Base-by-base conservation (phyloP, 2,888 invertebrate genomes). In the Chymomyza fuscimana region DNA sequence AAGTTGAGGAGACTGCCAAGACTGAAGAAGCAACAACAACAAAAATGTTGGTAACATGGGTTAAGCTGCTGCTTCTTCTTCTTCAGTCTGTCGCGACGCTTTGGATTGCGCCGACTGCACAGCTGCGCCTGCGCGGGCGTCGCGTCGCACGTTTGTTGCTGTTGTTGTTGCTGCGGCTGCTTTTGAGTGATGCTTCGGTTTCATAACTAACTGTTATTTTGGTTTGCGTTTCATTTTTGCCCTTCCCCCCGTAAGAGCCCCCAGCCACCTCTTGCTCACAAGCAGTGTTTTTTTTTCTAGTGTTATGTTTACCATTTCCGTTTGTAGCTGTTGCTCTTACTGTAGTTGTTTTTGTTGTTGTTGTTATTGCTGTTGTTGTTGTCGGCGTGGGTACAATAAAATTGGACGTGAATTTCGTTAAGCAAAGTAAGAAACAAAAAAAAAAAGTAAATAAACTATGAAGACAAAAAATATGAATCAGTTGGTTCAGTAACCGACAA, bases 181-280 rank as follows among this genome's bases (percentile, higher is more conserved):
- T 32, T 86, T 86, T 84, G 87, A 87, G 76, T 87, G 89, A 85
- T 85, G 88, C 82, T 85, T 85, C 76, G 85, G 87, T 85, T 85
- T 85, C 87, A 88, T 88, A 85, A 88, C 83, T 86, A 83, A 88
- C 83, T 72, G 82, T 80, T 78, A 46, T 79, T 74, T 71, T 62
- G 32, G 32, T 58, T n/a, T 65, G 62, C 15, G 77, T 72, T 80
- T 67, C 69, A 64, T 81, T 79, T 72, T 79, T 75, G 66, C 67
- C 32, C 61, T 29, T 36, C 60, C 5, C 19, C 16, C 15, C 62
- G 36, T 69, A 15, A 10, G 29, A 1, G 29, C 65, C n/a, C 36
- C 36, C 4, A n/a, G 5, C 5, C 51, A 29, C 22, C 19, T 15
- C 19, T 51, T 6, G 22, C 16, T 51, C 67, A 32, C 62, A 1